These are phyloP conservation scores for Agelaius tricolor DNA, from an alignment of 2,113 vertebrate genomes.

Conservation along the genomic window DNA sequence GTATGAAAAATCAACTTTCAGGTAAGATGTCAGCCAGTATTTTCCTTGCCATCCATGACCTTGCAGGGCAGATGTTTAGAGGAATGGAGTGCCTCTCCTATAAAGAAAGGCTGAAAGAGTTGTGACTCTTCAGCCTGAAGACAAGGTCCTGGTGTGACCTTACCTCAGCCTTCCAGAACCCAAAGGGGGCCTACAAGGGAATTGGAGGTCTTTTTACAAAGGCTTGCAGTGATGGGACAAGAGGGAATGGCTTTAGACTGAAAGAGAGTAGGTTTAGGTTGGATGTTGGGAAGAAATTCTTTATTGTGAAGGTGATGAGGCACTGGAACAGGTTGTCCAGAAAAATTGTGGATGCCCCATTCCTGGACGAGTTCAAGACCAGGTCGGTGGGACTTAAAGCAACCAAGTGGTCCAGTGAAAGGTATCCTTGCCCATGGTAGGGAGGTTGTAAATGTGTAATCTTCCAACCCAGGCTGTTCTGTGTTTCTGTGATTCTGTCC, in stretches of 20 bases:
- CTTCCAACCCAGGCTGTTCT: background rate
- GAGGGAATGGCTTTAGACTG: background rate
- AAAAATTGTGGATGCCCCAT: background rate
- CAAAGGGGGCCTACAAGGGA: background rate
- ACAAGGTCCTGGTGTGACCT: background rate
- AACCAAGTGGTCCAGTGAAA: background rate
- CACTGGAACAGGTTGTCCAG: background rate
- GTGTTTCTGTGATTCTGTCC: background rate
- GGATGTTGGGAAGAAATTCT: background rate
- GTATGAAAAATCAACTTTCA: background rate
- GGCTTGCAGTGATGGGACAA: background rate
- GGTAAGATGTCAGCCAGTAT: background rate
- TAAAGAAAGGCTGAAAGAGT: background rate
- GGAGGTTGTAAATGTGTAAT: background rate
- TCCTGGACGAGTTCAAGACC: fast-evolving
- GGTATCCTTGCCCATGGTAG: background rate
- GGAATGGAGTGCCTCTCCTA: background rate
- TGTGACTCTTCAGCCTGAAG: background rate
- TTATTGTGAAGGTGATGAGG: background rate
- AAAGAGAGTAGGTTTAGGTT: background rate
- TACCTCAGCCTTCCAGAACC: background rate
- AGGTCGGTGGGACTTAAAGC: background rate
- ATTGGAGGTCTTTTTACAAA: background rate
- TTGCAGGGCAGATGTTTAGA: background rate
- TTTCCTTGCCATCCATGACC: background rate